These are phyloP conservation scores for Ameiurus melas DNA, from an alignment of 2,113 vertebrate genomes.

Conservation along the genomic window DNA sequence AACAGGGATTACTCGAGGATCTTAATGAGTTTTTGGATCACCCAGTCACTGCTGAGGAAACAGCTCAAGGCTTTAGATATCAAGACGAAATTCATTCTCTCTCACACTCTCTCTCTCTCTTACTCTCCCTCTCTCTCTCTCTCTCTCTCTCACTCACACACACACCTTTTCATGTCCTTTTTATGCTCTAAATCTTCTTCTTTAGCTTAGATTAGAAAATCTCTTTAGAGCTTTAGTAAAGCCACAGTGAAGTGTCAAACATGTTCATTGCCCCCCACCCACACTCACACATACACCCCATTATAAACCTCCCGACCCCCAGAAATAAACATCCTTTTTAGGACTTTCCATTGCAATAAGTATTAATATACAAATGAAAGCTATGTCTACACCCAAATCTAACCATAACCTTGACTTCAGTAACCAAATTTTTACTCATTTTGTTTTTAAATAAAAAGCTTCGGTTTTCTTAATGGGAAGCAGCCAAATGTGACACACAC, in stretches of 20 bases:
- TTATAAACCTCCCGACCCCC: no score
- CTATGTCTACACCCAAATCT: background rate
- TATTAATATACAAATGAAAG: background rate
- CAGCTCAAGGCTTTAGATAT: slow-evolving; percentile 41
- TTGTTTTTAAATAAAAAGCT: background rate
- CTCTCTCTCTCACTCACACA: background rate
- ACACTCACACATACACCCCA: background rate
- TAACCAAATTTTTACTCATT: background rate
- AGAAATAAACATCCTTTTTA: background rate
- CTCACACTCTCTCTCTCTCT: slow-evolving; percentile 45
- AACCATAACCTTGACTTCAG: background rate
- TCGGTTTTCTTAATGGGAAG: background rate
- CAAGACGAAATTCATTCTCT: slow-evolving; percentile 30
- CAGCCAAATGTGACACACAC: background rate
- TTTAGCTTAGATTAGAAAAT: slow-evolving; percentile 56
- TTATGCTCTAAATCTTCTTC: slow-evolving; percentile 44
- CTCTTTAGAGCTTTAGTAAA: slow-evolving; percentile 59
- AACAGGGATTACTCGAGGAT: slow-evolving; percentile 42
- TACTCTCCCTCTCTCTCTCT: background rate
- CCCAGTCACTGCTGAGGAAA: slow-evolving; percentile 29
- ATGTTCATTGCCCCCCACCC: slow-evolving; percentile 40
- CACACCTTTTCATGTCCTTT: background rate
- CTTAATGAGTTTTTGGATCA: slow-evolving; percentile 53
- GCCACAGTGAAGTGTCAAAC: slow-evolving; percentile 55
- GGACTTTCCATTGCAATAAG: background rate